A percentile compares a stretch with the other conserved stretches of the same genome.
Evolutionary conservation across 2,113 vertebrate genomes (phyloP).

Genomic region (Phalacrocorax pelagicus): DNA sequence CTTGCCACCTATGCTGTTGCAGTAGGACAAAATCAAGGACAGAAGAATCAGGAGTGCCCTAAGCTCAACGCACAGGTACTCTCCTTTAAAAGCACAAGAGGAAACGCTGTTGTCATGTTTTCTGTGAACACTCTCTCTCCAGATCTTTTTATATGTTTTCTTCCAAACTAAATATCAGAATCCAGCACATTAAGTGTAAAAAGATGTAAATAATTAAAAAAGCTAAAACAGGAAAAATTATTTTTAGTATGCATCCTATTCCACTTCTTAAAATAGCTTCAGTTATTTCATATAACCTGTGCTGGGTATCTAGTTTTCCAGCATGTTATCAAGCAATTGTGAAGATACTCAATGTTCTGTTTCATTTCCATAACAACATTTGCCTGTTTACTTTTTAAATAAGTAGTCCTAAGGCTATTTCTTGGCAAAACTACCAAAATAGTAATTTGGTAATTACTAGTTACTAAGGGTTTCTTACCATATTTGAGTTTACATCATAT

Average conservation of each 20-base stretch:
- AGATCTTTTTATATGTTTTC: background rate
- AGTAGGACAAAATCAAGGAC: constrained; percentile 70
- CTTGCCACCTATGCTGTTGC: constrained; percentile 60
- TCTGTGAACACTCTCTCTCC: background rate
- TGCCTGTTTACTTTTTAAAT: background rate
- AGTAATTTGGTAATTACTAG: background rate
- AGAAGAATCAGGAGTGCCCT: constrained; percentile 62
- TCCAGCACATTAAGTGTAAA: background rate
- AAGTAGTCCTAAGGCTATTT: background rate
- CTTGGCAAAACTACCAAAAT: background rate
- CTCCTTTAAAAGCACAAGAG: constrained; percentile 34
- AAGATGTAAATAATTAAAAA: background rate
- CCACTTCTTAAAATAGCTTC: background rate
- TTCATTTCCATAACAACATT: background rate
- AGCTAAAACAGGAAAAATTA: background rate
- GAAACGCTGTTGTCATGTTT: background rate
- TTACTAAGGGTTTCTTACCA: background rate
- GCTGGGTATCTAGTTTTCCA: background rate
- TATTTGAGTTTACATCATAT: background rate
- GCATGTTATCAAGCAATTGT: background rate
- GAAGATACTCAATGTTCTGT: background rate
- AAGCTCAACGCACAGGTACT: constrained; percentile 70
- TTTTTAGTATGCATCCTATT: background rate
- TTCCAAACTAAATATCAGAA: background rate
- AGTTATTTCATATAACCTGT: background rate